phyloP scores from a whole-genome alignment of 2,797 vertebrate genomes.

The Rhincodon typus region DNA sequence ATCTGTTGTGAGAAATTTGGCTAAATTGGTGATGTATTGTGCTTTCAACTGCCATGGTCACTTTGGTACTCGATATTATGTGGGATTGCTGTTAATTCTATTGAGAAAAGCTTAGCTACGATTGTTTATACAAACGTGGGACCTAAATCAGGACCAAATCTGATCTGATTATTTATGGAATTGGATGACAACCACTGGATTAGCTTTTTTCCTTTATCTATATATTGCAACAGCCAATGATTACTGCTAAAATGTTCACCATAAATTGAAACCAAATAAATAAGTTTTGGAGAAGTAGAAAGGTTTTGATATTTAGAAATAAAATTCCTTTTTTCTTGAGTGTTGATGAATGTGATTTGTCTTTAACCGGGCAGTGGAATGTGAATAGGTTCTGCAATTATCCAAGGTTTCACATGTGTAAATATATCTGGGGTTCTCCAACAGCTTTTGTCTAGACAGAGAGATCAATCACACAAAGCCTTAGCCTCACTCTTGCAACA shows the following conservation, averaged over 20 bases:
- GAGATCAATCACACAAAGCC: constrained; percentile 31
- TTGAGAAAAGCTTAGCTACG: not conserved
- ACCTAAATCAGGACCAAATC: not conserved
- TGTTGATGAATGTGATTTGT: not conserved
- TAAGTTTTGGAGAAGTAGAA: not conserved
- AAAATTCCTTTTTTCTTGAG: not conserved
- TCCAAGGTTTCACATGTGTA: constrained; percentile 7
- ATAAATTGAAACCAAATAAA: not conserved
- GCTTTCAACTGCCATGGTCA: not conserved
- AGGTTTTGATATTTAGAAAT: too few relatives aligned
- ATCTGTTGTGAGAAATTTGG: not conserved
- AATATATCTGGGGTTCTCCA: constrained; percentile 31
- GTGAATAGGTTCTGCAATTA: constrained; percentile 27
- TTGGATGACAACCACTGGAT: not conserved
- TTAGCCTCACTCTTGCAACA: not conserved
- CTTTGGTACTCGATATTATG: not conserved
- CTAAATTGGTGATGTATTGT: not conserved
- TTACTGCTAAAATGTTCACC: too few relatives aligned
- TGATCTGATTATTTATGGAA: not conserved
- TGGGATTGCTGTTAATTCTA: not conserved
- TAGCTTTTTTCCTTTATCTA: not conserved
- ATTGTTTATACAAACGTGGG: too few relatives aligned
- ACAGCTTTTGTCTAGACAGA: constrained; percentile 27
- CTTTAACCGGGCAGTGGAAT: not conserved
- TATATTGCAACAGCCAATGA: not conserved